Evolutionary conservation across 2,797 vertebrate species (phyloP).

Genomic region (Valencia hispanica): DNA sequence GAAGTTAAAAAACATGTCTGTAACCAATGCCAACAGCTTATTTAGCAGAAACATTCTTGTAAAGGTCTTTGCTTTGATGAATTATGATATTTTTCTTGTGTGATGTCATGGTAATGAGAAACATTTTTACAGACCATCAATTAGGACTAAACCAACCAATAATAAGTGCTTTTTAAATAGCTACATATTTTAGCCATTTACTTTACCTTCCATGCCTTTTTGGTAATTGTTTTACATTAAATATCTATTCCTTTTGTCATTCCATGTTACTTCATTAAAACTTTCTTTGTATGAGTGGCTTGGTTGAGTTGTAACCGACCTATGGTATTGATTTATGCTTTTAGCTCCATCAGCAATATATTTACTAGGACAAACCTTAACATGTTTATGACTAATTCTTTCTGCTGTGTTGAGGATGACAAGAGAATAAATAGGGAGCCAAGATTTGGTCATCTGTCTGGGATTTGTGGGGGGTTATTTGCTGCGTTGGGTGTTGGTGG

Average conservation of each 20-base stretch:
- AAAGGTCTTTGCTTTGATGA: neutral
- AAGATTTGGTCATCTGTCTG: constrained; percentile 59
- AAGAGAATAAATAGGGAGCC: constrained; percentile 41
- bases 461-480: constrained; percentile 71
- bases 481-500: constrained; percentile 35
- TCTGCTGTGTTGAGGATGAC: constrained; percentile 21
- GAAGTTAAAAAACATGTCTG: neutral
- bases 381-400: neutral
- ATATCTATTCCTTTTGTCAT: neutral
- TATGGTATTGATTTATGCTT: neutral
- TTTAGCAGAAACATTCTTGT: neutral
- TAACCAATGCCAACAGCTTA: neutral
- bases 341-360: neutral
- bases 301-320: neutral
- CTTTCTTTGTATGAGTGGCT: neutral
- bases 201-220: neutral
- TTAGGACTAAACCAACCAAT: neutral
- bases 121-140: neutral
- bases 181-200: neutral
- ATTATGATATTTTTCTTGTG: neutral
- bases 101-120: neutral
- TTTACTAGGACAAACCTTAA: neutral
- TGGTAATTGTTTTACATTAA: neutral
- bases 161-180: neutral
- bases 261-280: neutral